Evolutionary conservation across 2,113 vertebrate genomes (phyloP), one percentile per base, ranked within the genome.

Genomic region (Euleptes europaea): DNA sequence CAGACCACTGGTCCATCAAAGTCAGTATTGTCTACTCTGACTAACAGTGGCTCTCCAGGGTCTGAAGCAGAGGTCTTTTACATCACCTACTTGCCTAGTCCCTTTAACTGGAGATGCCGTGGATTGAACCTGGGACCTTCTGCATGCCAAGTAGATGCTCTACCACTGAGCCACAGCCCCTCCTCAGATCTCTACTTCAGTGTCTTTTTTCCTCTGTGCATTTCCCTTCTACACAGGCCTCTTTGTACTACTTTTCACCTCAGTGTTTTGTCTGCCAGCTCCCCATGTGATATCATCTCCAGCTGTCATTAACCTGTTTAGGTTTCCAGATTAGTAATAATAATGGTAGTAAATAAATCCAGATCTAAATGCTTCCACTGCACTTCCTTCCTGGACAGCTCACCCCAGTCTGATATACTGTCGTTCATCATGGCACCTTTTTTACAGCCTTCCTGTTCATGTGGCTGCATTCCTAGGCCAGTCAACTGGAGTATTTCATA

Each of bases 291-390:
- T 86, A 65, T 66, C 92, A 91, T 89, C 91, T 92, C 91, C 86
- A 91, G 88, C 91, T 90, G 84, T 93, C 91, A 92, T 92, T 92
- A 89, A 78, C 84, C 14, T 87, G 85, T 85, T 93, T 88, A 80
- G 90, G 57, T 83, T 60, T 90, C 86, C 82, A 91, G 70, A 60
- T 88, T 90, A 88, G 94, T 90, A 92, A 90, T 90, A 90, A 90
- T 72, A 54, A 81, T 91, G 76, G 84, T 89, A 85, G n/a, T 88
- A 86, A 89, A 83, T 83, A 81, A 91, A 51, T 74, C 67, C 70
- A 67, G 44, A 11, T 42, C 88, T 13, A 88, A 38, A 88, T 72
- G 78, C 84, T 88, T 92, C 78, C 49, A 67, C 67, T 82, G 51
- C 65, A 7, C 35, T 71, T 65, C 89, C 84, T 90, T 89, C 91